These are phyloP conservation scores for Sinocyclocheilus anshuiensis DNA, from an alignment of 2,113 vertebrate genomes.

Conservation along the genomic window DNA sequence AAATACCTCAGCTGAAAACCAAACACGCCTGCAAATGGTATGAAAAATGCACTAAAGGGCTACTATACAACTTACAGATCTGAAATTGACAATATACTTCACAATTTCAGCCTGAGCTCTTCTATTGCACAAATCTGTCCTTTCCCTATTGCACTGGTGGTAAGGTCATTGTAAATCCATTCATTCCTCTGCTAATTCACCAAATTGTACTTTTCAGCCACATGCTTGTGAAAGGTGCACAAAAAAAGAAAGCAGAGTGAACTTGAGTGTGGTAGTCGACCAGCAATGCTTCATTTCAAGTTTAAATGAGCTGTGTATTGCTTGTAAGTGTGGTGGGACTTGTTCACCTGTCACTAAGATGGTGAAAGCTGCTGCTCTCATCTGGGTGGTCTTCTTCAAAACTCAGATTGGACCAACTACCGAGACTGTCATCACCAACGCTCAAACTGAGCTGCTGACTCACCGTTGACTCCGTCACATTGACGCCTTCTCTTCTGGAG, in stretches of 20 bases:
- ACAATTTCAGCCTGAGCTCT: not conserved
- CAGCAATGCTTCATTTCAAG: not conserved
- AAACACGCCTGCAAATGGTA: not conserved
- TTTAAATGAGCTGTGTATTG: not conserved
- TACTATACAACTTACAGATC: not conserved
- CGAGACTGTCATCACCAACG: constrained; percentile 93
- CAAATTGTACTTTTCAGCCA: not conserved
- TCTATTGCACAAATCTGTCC: not conserved
- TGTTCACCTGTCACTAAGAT: constrained; percentile 94
- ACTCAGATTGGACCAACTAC: constrained; percentile 98
- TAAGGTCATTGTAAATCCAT: not conserved
- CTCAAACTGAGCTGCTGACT: constrained; percentile 91
- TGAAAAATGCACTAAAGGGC: not conserved
- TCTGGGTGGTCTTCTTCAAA: constrained; percentile 96
- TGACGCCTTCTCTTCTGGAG: constrained; percentile 80
- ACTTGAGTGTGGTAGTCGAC: not conserved
- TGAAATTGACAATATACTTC: not conserved
- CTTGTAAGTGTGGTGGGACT: not conserved
- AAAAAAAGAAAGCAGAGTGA: constrained; percentile 26
- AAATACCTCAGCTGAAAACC: not conserved
- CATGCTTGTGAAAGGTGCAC: constrained; percentile 36
- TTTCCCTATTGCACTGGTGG: not conserved
- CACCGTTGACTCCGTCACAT: constrained; percentile 81
- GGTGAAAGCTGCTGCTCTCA: constrained; percentile 97
- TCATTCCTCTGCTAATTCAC: not conserved